Conservation (phyloP, 1,140 invertebrate species). For the Vollenhovia emeryi region DNA sequence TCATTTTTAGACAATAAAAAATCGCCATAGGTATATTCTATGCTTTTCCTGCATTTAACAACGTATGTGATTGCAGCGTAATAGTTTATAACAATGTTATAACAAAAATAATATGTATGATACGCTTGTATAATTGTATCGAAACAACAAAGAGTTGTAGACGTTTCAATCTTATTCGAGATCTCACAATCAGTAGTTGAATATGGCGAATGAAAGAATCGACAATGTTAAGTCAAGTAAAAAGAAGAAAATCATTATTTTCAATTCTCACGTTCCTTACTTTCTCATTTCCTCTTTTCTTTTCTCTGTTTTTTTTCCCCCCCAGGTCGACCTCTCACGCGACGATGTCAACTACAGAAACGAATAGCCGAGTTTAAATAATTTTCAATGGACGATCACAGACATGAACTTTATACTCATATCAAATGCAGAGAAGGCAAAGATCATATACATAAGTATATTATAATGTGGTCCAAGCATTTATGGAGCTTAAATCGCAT, state of each 20-base stretch:
- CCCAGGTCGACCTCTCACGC: neutral
- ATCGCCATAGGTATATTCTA: too few species aligned
- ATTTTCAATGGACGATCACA: slow-evolving; percentile 19
- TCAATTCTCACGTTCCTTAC: neutral
- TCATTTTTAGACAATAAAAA: too few species aligned
- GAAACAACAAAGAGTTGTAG: neutral
- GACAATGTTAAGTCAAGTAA: neutral
- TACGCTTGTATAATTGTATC: neutral
- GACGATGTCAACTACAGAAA: slow-evolving; percentile 9
- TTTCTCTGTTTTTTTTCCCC: slow-evolving; percentile 10
- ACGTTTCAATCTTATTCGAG: neutral
- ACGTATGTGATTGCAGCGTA: too few species aligned
- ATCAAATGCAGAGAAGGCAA: neutral
- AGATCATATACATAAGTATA: neutral
- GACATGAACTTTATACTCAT: neutral
- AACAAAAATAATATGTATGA: neutral
- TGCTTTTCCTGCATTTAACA: too few species aligned
- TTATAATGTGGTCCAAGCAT: neutral
- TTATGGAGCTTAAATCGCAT: neutral
- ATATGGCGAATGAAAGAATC: neutral
- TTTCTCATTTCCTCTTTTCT: neutral
- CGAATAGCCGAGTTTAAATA: slow-evolving; percentile 29
- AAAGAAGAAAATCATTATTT: slow-evolving; percentile 18
- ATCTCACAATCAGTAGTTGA: neutral
- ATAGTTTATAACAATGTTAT: too few species aligned